A percentile compares a stretch with the other conserved stretches of the same genome.
Conservation (phyloP, 2,888 invertebrate genomes). For the Amaurobius ferox region DNA sequence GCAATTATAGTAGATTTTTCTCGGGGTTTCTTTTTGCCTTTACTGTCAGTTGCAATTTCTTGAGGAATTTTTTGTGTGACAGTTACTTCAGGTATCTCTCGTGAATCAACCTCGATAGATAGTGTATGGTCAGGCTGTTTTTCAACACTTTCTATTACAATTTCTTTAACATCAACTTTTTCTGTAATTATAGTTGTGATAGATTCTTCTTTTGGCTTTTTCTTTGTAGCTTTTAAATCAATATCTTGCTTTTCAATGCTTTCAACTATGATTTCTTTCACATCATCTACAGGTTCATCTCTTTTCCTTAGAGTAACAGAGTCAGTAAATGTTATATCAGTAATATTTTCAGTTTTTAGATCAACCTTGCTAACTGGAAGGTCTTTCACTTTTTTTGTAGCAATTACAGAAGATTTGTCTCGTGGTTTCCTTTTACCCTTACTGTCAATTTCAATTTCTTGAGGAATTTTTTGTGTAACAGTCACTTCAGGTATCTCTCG, state of each 20-base stretch:
- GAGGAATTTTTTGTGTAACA: not conserved
- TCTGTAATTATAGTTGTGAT: not conserved
- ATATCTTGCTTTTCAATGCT: not conserved
- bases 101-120: too few species aligned
- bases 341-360: not conserved
- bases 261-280: too few species aligned
- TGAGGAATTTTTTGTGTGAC: not conserved
- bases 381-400: not conserved
- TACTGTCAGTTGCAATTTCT: not conserved
- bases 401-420: constrained; percentile 6
- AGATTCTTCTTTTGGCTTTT: constrained; percentile 7
- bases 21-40: constrained; percentile 25
- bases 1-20: constrained; percentile 10
- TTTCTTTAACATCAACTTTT: not conserved
- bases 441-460: not conserved
- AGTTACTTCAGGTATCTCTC: not conserved
- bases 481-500: not conserved
- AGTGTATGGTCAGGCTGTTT: too few species aligned
- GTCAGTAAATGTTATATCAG: not conserved
- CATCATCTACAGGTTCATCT: constrained; percentile 12
- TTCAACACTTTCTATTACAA: too few species aligned
- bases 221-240: not conserved
- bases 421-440: constrained; percentile 27
- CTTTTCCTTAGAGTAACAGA: constrained; percentile 1
- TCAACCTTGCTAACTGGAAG: not conserved